Base-by-base conservation (phyloP, 2,888 invertebrate species). In the Brachyptera risi region DNA sequence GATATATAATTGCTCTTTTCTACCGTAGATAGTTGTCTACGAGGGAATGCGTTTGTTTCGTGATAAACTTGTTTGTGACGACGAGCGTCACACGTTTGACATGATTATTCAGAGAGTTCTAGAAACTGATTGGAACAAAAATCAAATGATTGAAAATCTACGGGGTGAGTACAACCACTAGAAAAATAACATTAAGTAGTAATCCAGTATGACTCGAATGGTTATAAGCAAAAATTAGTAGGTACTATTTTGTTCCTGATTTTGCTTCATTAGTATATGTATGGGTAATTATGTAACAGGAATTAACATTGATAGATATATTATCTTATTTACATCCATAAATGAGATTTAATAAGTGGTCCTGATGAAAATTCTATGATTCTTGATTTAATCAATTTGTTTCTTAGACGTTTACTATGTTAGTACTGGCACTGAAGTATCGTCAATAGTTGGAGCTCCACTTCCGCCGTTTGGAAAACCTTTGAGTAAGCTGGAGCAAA, bases 21-120 rank as follows among this genome's bases (percentile, higher is more conserved):
- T 37, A 2, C 63, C 73, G 31, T 73, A 90, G 85, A 84, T 87
- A 2, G 78, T 90, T 67, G 76, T 82, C 27, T 85, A 91, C 67
- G 94, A 95, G 80, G 86, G 88, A 1, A 76, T 83, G 61, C 78
- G 86, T 63, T 80, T 89, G 70, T 94, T 95, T 74, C 80, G 83
- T 66, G 90, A 92, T 71, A 65, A 62, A 49, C 76, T 95, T 21
- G 81, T 84, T 1, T 82, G 80, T 19, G 78, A 80, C 3, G 83
- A 86, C 23, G 87, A 91, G 64, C 81, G 81, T 61, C 73, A 75
- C n/a, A 79, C 80, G 69, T 89, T 88, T 69, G 82, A 84, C 67
- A 73, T 77, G 11, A 83, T 92, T 61, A 72, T 87, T 1, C 78
- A 79, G 65, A 81, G 80, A 42, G 77, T 74, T 17, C 72, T 81